Percentiles rank a stretch among this genome's conserved stretches.
These are phyloP conservation scores for Anas georgica DNA, from an alignment of 2,797 vertebrate genomes.

Conservation along the genomic window DNA sequence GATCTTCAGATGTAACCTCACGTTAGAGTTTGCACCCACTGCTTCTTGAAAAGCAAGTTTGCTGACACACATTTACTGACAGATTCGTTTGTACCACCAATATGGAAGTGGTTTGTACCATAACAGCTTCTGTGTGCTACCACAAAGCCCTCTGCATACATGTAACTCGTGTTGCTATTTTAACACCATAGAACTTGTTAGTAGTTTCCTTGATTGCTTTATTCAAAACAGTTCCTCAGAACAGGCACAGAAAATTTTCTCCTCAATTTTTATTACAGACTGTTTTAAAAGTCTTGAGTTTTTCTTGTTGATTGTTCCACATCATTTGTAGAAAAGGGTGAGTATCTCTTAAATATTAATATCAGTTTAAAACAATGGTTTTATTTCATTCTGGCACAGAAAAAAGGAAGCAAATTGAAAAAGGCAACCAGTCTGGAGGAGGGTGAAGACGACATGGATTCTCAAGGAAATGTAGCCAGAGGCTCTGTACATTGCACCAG, in stretches of 20 bases:
- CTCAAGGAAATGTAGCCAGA: conserved; percentile 82
- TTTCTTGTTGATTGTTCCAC: background rate
- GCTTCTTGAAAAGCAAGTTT: background rate
- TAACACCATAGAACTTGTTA: background rate
- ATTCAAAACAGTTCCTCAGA: background rate
- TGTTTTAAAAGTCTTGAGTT: background rate
- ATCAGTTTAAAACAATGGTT: background rate
- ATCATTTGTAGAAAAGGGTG: background rate
- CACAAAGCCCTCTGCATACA: background rate
- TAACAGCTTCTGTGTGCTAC: background rate
- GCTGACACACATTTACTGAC: background rate
- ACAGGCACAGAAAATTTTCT: background rate
- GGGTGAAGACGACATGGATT: conserved; percentile 86
- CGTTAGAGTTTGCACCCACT: too few species aligned
- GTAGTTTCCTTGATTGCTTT: background rate
- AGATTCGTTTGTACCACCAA: background rate
- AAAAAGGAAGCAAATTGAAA: conserved; percentile 90
- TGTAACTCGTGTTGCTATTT: background rate
- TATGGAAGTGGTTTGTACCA: background rate
- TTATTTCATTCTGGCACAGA: conserved; percentile 77
- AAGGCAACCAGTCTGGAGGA: conserved; percentile 89
- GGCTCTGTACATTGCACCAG: conserved; percentile 83
- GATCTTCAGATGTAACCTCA: too few species aligned
- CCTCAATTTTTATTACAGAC: background rate
- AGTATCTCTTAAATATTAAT: background rate